A percentile compares a stretch with the other conserved stretches of the same genome.
phyloP scores from a whole-genome alignment of 2,888 invertebrate species.

The Eudasyphora cyanicolor region DNA sequence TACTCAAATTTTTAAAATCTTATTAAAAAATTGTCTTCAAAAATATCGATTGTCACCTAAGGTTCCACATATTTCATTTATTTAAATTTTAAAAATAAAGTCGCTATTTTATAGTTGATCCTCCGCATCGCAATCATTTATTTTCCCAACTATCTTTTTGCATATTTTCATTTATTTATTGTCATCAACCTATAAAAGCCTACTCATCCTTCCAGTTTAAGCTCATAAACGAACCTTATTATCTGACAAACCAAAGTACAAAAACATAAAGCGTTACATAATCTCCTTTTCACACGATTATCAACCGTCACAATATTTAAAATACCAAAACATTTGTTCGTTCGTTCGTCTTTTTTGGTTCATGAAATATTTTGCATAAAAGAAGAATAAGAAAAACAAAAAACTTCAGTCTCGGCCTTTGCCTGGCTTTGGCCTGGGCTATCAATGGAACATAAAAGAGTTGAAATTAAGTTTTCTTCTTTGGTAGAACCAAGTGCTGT shows the following conservation, averaged over 20 bases:
- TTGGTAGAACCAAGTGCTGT: slow-evolving; percentile 20
- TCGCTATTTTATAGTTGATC: too few relatives aligned
- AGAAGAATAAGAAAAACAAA: too few relatives aligned
- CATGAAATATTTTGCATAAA: slow-evolving; percentile 13
- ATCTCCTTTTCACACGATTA: slow-evolving; percentile 38
- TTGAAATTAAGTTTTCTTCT: slow-evolving; percentile 51
- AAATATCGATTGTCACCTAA: too few relatives aligned
- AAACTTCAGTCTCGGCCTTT: not conserved
- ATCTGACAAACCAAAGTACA: slow-evolving; percentile 16
- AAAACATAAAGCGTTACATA: slow-evolving; percentile 18
- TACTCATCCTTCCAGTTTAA: not conserved
- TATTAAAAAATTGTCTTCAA: too few relatives aligned
- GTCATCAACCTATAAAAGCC: too few relatives aligned
- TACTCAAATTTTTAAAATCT: too few relatives aligned
- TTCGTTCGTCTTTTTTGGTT: slow-evolving; percentile 10
- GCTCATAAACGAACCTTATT: not conserved
- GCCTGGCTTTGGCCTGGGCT: not conserved
- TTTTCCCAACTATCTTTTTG: too few relatives aligned
- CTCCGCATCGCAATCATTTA: too few relatives aligned
- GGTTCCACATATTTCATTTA: too few relatives aligned
- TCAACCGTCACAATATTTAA: slow-evolving; percentile 60
- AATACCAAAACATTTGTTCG: slow-evolving; percentile 60
- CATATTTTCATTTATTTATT: too few relatives aligned
- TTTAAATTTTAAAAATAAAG: too few relatives aligned
- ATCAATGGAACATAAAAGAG: slow-evolving; percentile 37